Percentiles rank a stretch among this genome's conserved stretches.
These are phyloP conservation scores for Gonocerus acuteangulatus DNA, from an alignment of 2,888 invertebrate species.

Conservation along the genomic window DNA sequence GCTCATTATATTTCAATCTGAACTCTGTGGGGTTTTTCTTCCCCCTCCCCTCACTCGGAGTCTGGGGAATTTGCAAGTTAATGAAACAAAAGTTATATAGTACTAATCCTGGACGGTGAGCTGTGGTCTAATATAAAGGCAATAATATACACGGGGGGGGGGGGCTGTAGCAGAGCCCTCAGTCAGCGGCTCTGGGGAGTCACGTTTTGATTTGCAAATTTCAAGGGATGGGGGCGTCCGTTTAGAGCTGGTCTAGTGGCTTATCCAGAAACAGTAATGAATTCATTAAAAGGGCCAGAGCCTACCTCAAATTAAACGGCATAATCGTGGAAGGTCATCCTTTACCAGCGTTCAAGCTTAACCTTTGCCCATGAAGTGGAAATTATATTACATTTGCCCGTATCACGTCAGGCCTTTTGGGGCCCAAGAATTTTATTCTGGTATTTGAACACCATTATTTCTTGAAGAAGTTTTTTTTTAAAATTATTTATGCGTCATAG, in stretches of 20 bases:
- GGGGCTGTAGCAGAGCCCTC: too few species aligned
- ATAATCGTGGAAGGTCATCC: neutral
- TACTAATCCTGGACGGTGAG: neutral
- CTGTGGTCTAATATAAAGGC: neutral
- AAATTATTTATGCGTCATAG: too few species aligned
- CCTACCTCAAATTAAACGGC: slow-evolving; percentile 4
- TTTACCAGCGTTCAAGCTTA: too few species aligned
- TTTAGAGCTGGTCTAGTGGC: neutral
- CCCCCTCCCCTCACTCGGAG: too few species aligned
- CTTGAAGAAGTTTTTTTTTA: too few species aligned
- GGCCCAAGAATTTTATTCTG: too few species aligned
- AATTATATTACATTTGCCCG: too few species aligned
- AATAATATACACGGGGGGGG: neutral
- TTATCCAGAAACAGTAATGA: slow-evolving; percentile 2
- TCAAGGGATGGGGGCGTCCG: neutral
- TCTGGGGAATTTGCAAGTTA: slow-evolving; percentile 9
- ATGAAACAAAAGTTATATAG: slow-evolving; percentile 16
- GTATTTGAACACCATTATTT: too few species aligned
- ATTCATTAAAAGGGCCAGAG: slow-evolving; percentile 7
- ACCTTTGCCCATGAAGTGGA: too few species aligned
- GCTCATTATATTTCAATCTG: slow-evolving; percentile 10
- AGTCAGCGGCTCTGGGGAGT: neutral
- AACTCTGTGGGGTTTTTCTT: neutral
- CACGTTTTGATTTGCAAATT: slow-evolving; percentile 19
- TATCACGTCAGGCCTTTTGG: too few species aligned